Base-by-base conservation (phyloP, 2,888 invertebrate genomes). In the Geophilus truncorum region DNA sequence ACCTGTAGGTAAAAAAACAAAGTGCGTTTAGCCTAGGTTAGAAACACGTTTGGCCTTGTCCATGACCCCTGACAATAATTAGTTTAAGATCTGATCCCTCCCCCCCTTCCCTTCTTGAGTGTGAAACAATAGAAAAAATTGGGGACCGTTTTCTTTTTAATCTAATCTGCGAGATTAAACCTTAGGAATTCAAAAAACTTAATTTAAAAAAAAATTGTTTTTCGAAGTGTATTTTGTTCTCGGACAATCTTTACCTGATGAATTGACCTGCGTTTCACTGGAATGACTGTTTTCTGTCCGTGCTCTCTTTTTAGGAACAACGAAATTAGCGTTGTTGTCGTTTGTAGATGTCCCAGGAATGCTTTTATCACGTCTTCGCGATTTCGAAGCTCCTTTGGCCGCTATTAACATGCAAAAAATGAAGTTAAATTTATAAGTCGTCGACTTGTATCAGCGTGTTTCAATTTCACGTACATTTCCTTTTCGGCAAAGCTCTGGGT, bases 281-380 rank as follows among this genome's bases (percentile, higher is more conserved):
- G 70, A 28, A 70, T 70, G 70, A 70, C 76, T 76, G 34, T 25
- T 70, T 70, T 76, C 51, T 51, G 25, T 45, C 51, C 80, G 80
- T 30, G 62, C 70, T 70, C 80, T 34, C 32, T 80, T 80, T 34
- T 45, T 62, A 21, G 80, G 80, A 34, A 80, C 70, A 34, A 70
- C 80, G n/a, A 75, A 80, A 80, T 21, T 34, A 1, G 62, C n/a
- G 62, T 34, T 79, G 40, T 21, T 62, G 15, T 62, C 57, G 57
- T 62, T 62, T 21, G 57, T 21, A 10, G 57, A 62, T 4, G 57
- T 62, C 10, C 57, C 23, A 23, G 57, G 57, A 62, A 62, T 62
- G 57, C 57, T 62, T 6, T 62, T 18, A 10, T 62, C 57, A 23
- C 57, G 57, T 62, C 57, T 62, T n/a, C 57, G 57, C 21, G 21